A percentile compares a stretch with the other conserved stretches of the same genome.
Evolutionary conservation across 2,888 invertebrate species (phyloP).

Genomic region (Acrocera orbiculus): DNA sequence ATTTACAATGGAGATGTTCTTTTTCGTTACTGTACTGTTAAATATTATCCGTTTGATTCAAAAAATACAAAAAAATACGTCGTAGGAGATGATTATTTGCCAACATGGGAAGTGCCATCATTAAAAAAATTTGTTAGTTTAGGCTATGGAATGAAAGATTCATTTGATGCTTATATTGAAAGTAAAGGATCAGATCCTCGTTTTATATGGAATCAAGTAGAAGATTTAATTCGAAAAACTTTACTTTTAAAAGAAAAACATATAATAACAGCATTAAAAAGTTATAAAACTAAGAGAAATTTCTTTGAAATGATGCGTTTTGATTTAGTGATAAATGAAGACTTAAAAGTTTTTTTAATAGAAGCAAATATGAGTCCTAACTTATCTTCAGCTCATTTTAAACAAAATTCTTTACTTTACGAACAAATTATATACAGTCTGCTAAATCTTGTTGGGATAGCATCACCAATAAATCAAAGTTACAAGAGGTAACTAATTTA

Average conservation of each 20-base stretch:
- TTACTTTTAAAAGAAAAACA: slow-evolving; percentile 52
- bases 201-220: slow-evolving; percentile 63
- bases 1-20: slow-evolving; percentile 78
- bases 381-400: slow-evolving; percentile 80
- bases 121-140: slow-evolving; percentile 48
- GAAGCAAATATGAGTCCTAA: slow-evolving; percentile 99
- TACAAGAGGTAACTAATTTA: background rate
- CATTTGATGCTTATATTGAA: slow-evolving; percentile 60
- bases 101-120: slow-evolving; percentile 82
- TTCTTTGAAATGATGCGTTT: slow-evolving; percentile 94
- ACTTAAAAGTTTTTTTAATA: slow-evolving; percentile 70
- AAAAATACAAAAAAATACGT: slow-evolving; percentile 73
- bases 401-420: slow-evolving; percentile 73
- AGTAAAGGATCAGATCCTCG: slow-evolving; percentile 50
- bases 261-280: slow-evolving; percentile 41
- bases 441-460: slow-evolving; percentile 61
- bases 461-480: slow-evolving; percentile 31
- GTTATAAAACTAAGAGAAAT: slow-evolving; percentile 36
- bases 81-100: slow-evolving; percentile 83
- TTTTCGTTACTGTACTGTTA: slow-evolving; percentile 73
- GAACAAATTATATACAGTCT: slow-evolving; percentile 81
- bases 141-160: slow-evolving; percentile 69
- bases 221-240: slow-evolving; percentile 54
- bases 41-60: slow-evolving; percentile 82
- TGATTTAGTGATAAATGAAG: slow-evolving; percentile 79